These are phyloP conservation scores for Hyles lineata DNA, from an alignment of 2,888 invertebrate genomes.

Conservation along the genomic window DNA sequence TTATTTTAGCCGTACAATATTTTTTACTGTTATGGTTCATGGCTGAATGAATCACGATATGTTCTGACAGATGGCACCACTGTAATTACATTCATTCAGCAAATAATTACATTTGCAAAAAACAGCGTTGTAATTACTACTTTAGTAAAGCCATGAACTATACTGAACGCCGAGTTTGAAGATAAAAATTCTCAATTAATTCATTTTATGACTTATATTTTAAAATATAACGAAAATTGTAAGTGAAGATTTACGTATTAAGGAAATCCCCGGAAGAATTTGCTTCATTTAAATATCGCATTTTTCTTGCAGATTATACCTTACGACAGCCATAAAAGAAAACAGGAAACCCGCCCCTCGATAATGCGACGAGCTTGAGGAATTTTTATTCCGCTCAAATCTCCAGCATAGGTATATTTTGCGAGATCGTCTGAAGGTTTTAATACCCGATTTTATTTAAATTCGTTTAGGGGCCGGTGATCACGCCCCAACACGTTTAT, in stretches of 20 bases:
- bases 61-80: too few relatives aligned
- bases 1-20: too few relatives aligned
- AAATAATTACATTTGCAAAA: too few relatives aligned
- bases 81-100: too few relatives aligned
- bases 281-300: slow-evolving; percentile 85
- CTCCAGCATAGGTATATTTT: slow-evolving; percentile 84
- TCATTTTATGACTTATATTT: slow-evolving; percentile 32
- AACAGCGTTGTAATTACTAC: slow-evolving; percentile 34
- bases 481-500: slow-evolving; percentile 79
- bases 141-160: not conserved
- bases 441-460: slow-evolving; percentile 84
- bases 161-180: not conserved
- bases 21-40: too few relatives aligned
- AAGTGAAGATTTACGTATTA: slow-evolving; percentile 73
- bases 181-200: not conserved
- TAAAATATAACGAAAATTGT: slow-evolving; percentile 77
- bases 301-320: slow-evolving; percentile 85
- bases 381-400: slow-evolving; percentile 85
- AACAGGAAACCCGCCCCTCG: slow-evolving; percentile 81
- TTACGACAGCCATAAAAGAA: slow-evolving; percentile 85
- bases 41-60: too few relatives aligned
- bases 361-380: slow-evolving; percentile 82
- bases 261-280: slow-evolving; percentile 78
- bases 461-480: slow-evolving; percentile 81
- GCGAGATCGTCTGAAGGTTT: slow-evolving; percentile 81